Evolutionary conservation across 2,888 invertebrate species (phyloP).

Genomic region (Pelosia muscerda): DNA sequence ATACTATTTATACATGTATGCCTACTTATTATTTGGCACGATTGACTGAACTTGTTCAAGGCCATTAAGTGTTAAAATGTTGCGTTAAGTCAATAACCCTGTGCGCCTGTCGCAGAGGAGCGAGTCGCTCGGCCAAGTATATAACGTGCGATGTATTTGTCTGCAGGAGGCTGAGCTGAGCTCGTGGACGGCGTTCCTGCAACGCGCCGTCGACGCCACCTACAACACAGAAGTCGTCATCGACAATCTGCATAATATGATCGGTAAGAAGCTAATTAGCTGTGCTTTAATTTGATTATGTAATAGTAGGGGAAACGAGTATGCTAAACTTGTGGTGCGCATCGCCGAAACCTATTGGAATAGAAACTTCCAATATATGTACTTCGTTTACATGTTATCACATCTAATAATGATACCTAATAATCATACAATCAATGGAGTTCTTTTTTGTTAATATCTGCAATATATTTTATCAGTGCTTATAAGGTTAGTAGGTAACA

Average conservation of each 20-base stretch:
- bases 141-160: conserved; percentile 11
- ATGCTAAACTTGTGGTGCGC: too few species aligned
- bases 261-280: conserved; percentile 64
- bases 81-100: neutral
- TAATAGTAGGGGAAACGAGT: too few species aligned
- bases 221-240: conserved; percentile 79
- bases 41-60: conserved; percentile 3
- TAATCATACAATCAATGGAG: too few species aligned
- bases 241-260: conserved; percentile 83
- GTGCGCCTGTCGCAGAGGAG: neutral
- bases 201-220: conserved; percentile 80
- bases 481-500: neutral
- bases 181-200: conserved; percentile 82
- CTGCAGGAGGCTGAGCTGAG: conserved; percentile 80
- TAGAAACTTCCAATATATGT: too few species aligned
- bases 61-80: neutral
- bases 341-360: neutral
- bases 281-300: too few species aligned
- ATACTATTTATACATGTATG: neutral
- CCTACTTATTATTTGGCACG: neutral
- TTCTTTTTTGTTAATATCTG: neutral
- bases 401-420: too few species aligned
- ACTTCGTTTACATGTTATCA: neutral
- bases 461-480: conserved; percentile 1
- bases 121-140: neutral